Base-by-base conservation (phyloP, 1,140 invertebrate species). In the Ctenoplectra terminalis region DNA sequence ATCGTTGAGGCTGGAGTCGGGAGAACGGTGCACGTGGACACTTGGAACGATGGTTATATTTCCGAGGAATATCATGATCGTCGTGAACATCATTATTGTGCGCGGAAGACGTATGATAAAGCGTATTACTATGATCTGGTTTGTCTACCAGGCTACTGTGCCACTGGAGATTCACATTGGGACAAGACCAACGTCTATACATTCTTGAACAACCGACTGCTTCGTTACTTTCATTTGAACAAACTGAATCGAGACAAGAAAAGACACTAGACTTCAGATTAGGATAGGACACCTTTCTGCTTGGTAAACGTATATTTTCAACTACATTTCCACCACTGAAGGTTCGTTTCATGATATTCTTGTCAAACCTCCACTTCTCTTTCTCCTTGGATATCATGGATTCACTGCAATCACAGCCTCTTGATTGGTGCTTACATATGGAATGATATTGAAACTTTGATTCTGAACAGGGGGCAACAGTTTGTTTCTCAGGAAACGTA, bases 1-100 rank as follows among this genome's bases (percentile, higher is more conserved):
- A 92, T 90, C 91, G 87, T 92, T 93, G 89, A 87, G 92, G 91
- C 76, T 92, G 90, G 91, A 93, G 87, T 54, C 84, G 90, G 84
- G 71, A 37, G 40, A 69, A 66, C 76, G 87, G 81, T 74, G 84
- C 69, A 66, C 84, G 73, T 63, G 87, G 76, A 86, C 54, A 75
- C 26, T 78, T 77, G 40, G 85, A 71, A 60, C 37, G 61, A 48
- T 87, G 82, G 61, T 87, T 66, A 75, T 37, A 69, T 11, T 84
- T 64, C 37, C 61, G 67, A 52, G 37, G 31, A 29, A n/a, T 73
- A 71, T 63, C 48, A 34, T 74, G 77, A 79, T 66, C 40, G 23
- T 75, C 34, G 50, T 73, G 58, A 64, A 50, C 61, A 80, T 79
- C 40, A 63, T 64, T 58, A 76, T 50, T 13, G 34, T 63, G 77